These are phyloP conservation scores for Diplolepis rosae DNA, from an alignment of 2,888 invertebrate species.

Conservation along the genomic window DNA sequence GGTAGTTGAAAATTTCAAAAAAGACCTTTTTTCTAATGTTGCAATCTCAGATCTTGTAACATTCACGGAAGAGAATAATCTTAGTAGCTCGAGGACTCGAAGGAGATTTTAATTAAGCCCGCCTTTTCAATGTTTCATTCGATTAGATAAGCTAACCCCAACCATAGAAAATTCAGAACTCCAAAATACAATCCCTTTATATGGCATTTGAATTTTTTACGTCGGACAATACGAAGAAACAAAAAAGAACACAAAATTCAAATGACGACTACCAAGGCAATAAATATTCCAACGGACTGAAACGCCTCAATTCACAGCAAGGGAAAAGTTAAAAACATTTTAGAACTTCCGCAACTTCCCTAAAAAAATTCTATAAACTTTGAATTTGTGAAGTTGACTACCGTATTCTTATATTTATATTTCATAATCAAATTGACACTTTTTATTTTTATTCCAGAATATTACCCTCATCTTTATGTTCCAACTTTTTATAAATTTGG, in stretches of 20 bases:
- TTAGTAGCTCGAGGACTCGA: slow-evolving; percentile 57
- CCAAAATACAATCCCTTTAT: slow-evolving; percentile 49
- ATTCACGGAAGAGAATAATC: slow-evolving; percentile 47
- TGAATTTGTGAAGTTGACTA: neutral
- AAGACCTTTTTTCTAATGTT: slow-evolving; percentile 56
- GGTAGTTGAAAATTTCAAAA: neutral
- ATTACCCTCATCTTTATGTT: no score
- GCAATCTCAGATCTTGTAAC: slow-evolving; percentile 61
- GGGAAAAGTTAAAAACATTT: slow-evolving; percentile 40
- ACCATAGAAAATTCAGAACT: slow-evolving; percentile 65
- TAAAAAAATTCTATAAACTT: slow-evolving; percentile 23
- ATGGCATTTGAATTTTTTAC: slow-evolving; percentile 49
- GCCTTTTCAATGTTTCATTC: slow-evolving; percentile 72
- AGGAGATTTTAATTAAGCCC: slow-evolving; percentile 73
- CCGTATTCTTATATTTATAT: neutral
- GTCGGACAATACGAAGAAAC: slow-evolving; percentile 36
- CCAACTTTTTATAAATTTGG: no score
- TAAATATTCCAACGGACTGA: slow-evolving; percentile 47
- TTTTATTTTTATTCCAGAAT: neutral
- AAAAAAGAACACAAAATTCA: slow-evolving; percentile 33
- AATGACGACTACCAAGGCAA: slow-evolving; percentile 46
- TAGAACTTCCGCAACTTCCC: neutral
- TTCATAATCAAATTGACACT: neutral
- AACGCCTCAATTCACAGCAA: slow-evolving; percentile 45
- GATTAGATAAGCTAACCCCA: slow-evolving; percentile 70